Conservation (phyloP, 2,797 vertebrate species). For the Nothura maculosa region DNA sequence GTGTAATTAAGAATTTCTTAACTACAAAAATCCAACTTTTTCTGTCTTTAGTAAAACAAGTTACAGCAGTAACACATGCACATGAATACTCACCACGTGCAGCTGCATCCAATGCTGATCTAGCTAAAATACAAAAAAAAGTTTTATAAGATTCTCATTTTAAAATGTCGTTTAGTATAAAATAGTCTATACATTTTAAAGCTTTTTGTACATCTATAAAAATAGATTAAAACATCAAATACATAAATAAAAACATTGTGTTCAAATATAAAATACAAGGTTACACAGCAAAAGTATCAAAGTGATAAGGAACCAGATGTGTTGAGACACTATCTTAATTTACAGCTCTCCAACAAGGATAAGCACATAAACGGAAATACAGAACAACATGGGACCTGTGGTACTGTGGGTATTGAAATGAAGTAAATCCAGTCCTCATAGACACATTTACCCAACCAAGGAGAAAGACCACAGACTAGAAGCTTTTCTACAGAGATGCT, state of each 20-base stretch:
- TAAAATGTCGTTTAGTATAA: background rate
- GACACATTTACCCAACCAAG: background rate
- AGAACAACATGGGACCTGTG: background rate
- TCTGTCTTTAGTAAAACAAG: slow-evolving; percentile 26
- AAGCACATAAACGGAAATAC: background rate
- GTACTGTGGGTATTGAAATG: background rate
- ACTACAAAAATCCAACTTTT: slow-evolving; percentile 18
- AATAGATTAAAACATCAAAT: background rate
- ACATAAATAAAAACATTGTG: background rate
- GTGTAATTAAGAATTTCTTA: slow-evolving; percentile 15
- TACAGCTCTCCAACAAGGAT: background rate
- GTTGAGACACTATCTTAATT: background rate
- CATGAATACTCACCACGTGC: slow-evolving; percentile 85
- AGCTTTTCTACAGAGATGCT: background rate
- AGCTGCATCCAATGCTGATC: slow-evolving; percentile 79
- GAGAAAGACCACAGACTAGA: background rate
- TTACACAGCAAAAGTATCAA: background rate
- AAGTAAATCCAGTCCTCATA: background rate
- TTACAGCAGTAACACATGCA: slow-evolving; percentile 31
- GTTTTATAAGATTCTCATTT: slow-evolving; percentile 40
- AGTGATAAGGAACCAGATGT: background rate
- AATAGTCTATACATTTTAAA: background rate
- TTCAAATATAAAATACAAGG: background rate
- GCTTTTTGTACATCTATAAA: background rate
- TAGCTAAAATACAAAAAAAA: slow-evolving; percentile 76